Evolutionary conservation across 2,797 vertebrate genomes (phyloP).

Genomic region (Erethizon dorsatum): DNA sequence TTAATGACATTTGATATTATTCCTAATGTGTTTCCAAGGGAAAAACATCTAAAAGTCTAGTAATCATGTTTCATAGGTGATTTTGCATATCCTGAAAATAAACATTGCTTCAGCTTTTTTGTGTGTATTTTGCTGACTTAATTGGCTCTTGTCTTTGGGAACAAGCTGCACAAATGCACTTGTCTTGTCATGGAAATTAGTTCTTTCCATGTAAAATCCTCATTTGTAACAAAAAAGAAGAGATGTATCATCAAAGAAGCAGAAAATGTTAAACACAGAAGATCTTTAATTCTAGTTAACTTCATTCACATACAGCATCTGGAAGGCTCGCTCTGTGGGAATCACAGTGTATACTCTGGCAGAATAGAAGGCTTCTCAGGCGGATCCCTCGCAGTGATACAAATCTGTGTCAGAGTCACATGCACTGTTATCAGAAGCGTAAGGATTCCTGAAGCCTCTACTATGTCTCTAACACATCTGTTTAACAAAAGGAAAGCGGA

Average conservation of each 20-base stretch:
- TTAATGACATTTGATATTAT: neutral
- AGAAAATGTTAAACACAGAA: slow-evolving; percentile 35
- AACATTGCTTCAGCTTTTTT: neutral
- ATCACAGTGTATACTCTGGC: neutral
- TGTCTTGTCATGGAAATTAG: slow-evolving; percentile 11
- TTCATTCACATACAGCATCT: slow-evolving; percentile 32
- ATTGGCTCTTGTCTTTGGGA: neutral
- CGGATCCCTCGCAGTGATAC: neutral
- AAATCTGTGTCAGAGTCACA: neutral
- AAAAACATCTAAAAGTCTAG: neutral
- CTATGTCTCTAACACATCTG: neutral
- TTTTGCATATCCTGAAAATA: slow-evolving; percentile 18
- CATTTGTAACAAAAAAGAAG: slow-evolving; percentile 53
- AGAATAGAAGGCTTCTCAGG: neutral
- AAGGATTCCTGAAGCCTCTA: neutral
- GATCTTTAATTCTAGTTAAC: slow-evolving; percentile 53
- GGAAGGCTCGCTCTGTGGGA: neutral
- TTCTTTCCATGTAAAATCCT: slow-evolving; percentile 46
- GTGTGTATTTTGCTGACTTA: neutral
- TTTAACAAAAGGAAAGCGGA: neutral
- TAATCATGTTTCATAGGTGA: neutral
- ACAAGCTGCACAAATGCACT: neutral
- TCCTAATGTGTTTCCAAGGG: neutral
- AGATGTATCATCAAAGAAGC: slow-evolving; percentile 40
- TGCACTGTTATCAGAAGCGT: neutral